Base-by-base conservation (phyloP, 2,797 vertebrate species). In the Tarsius wallacei region DNA sequence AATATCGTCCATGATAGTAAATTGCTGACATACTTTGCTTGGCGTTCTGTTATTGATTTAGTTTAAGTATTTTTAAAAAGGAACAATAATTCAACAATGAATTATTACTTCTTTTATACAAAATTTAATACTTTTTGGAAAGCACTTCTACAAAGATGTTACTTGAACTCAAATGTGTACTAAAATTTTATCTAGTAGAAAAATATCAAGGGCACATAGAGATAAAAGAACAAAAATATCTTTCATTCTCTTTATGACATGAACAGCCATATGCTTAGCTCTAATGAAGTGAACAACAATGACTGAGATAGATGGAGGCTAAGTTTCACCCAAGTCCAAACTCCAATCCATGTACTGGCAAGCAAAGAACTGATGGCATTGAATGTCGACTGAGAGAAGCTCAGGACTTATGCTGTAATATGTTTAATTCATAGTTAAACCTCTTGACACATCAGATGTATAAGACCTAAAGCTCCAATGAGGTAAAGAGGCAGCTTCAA, bases 181-280 rank as follows among this genome's bases (percentile, higher is more conserved):
- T 74, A 10, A 90, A 70, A 90, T 77, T 84, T 80, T 28, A 90
- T 57, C 3, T 42, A 57, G 2, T 74, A n/a, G 47, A 53, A 73
- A 90, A 94, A 51, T 90, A 4, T 86, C 80, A 95, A 63, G 63
- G 70, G 73, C 71, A 47, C 31, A 31, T 15, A 84, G 31, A 71
- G 22, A 87, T 78, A 49, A 84, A 90, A 74, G 59, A 86, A 71
- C 10, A 59, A 66, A 92, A 81, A 13, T 22, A 82, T 76, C 2
- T 89, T 91, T 85, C 15, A 81, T 88, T 80, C 42, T 88, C n/a
- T 42, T 31, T 73, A 10, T 86, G 42, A 47, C 17, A 57, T 85
- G 21, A 70, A 82, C 28, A 80, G 70, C 11, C 55, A 87, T 49
- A 4, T 0, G 0, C 55, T 82, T 86, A 83, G 47, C 42, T 73